Evolutionary conservation across 1,140 invertebrate genomes (phyloP), one percentile per base, ranked within the genome.

Genomic region (Neodiprion virginianus): DNA sequence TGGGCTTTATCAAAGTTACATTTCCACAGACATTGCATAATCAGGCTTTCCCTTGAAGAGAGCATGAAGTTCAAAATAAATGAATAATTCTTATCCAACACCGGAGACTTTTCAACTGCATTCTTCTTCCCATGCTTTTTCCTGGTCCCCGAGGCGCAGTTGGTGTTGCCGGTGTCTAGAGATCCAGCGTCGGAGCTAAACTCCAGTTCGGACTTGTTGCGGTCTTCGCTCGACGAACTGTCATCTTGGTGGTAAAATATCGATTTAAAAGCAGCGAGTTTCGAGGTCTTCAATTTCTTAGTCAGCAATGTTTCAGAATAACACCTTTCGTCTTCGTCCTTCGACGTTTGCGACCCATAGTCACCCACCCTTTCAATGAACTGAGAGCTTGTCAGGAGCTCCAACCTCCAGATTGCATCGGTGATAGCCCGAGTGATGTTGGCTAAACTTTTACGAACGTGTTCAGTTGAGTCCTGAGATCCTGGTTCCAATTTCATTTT

Each of bases 1-100:
- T 80, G 76, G 4, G 85, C 86, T 74, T 81, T 83, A 0, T n/a
- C 48, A 72, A 82, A 83, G 78, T 87, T 79, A 17, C 75, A 76
- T 73, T 80, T 86, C 85, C 85, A 86, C 9, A 88, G 76, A 71
- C 84, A 88, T 50, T 83, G 81, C 11, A 87, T 72, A 21, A 86
- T 75, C 12, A 86, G 74, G 48, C 80, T 85, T 71, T 86, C 83
- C 65, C 80, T 82, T 1, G 85, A 80, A 5, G 86, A 80, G 3
- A 87, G 23, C 83, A 88, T 85, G 47, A 79, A 77, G 72, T 86
- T 88, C 1, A 88, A 71, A 40, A 86, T 81, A 47, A 76, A 80
- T 68, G 75, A 49, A 69, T 69, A 23, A 21, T 69, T 69, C 11
- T 12, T 47, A 75, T 77, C 80, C 0, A 72, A 72, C 7, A 65